Percentiles rank a stretch among this genome's conserved stretches.
Evolutionary conservation across 2,888 invertebrate species (phyloP).

Genomic region (Drosophila prostipennis): DNA sequence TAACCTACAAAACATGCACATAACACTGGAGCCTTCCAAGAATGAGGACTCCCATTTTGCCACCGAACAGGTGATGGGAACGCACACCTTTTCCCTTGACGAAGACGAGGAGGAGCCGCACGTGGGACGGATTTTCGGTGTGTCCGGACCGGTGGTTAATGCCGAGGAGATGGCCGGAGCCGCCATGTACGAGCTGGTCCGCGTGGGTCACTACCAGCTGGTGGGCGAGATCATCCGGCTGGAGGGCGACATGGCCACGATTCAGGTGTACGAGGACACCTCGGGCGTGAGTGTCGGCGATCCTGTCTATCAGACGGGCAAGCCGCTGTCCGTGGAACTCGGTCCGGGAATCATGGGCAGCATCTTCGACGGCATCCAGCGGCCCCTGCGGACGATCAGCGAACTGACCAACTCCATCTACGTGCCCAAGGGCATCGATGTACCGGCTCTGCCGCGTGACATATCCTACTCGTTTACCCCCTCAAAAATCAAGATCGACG

Average conservation of each 20-base stretch:
- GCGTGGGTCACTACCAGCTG: slow-evolving; percentile 98
- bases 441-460: slow-evolving; percentile 92
- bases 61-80: slow-evolving; percentile 4
- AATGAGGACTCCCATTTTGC: background rate
- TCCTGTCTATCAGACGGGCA: slow-evolving; percentile 98
- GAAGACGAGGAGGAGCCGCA: background rate
- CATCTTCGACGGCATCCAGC: slow-evolving; percentile 99
- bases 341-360: slow-evolving; percentile 99
- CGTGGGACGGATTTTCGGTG: slow-evolving; percentile 96
- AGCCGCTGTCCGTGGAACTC: slow-evolving; percentile 98
- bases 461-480: slow-evolving; percentile 96
- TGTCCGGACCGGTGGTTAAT: slow-evolving; percentile 99
- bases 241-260: slow-evolving; percentile 99
- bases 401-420: slow-evolving; percentile 98
- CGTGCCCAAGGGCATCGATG: slow-evolving; percentile 99
- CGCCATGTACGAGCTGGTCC: slow-evolving; percentile 99
- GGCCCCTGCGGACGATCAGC: slow-evolving; percentile 97
- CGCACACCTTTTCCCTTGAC: background rate
- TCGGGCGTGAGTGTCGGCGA: slow-evolving; percentile 99
- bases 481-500: slow-evolving; percentile 91
- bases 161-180: slow-evolving; percentile 99
- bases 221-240: slow-evolving; percentile 99
- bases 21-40: background rate
- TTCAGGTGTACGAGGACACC: slow-evolving; percentile 98
- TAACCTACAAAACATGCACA: background rate